A percentile compares a stretch with the other conserved stretches of the same genome.
phyloP scores from a whole-genome alignment of 2,888 invertebrate genomes.

The Acleris laterana region DNA sequence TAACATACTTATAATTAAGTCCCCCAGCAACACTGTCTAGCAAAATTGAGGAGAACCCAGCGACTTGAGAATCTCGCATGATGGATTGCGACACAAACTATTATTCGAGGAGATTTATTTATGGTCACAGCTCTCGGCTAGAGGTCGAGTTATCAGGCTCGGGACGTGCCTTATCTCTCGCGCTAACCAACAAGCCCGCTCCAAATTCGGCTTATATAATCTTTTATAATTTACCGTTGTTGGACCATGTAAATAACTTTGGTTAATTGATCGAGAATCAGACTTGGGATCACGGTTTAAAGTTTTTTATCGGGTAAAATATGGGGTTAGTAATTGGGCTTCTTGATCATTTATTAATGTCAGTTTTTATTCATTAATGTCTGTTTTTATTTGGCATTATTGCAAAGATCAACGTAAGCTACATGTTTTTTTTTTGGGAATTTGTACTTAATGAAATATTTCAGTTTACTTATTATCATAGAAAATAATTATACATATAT shows the following conservation, averaged over 20 bases:
- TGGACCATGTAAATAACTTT: conserved; percentile 19
- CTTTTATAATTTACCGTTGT: conserved; percentile 50
- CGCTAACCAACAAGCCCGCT: conserved; percentile 41
- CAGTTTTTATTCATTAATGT: too few relatives aligned
- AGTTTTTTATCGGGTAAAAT: neutral
- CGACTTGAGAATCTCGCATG: conserved; percentile 33
- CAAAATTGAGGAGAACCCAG: conserved; percentile 12
- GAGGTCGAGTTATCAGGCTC: conserved; percentile 50
- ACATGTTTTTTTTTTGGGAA: too few relatives aligned
- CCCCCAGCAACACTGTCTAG: too few relatives aligned
- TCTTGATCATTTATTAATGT: too few relatives aligned
- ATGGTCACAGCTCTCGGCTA: conserved; percentile 44
- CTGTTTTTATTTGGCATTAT: too few relatives aligned
- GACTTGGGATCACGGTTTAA: conserved; percentile 4
- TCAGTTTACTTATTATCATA: too few relatives aligned
- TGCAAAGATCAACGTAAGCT: too few relatives aligned
- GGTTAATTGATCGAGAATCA: conserved; percentile 34
- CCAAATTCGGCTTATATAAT: conserved; percentile 52
- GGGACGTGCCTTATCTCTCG: conserved; percentile 56
- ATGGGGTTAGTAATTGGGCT: neutral
- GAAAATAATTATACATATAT: too few relatives aligned
- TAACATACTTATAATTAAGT: neutral
- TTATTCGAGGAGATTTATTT: conserved; percentile 41
- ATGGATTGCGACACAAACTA: conserved; percentile 36
- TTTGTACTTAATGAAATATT: too few relatives aligned